Percentiles rank a stretch among this genome's conserved stretches.
Conservation (phyloP, 2,797 vertebrate genomes). For the Epinephelus malabaricus region DNA sequence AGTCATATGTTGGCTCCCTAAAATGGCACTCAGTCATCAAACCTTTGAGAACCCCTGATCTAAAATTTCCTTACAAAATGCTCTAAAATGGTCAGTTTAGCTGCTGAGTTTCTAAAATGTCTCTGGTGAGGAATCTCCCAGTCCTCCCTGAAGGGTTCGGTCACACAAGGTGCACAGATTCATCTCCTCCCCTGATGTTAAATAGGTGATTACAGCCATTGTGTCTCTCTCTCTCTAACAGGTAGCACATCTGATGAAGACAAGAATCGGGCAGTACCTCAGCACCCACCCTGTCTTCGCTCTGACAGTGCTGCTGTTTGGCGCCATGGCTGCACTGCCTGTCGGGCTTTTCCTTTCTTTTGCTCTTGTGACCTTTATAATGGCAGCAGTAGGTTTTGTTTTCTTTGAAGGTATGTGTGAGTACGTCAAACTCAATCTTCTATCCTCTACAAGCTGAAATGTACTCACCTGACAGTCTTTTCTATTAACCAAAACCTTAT, state of each 20-base stretch:
- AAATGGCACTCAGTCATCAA: no score
- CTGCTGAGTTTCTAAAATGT: no score
- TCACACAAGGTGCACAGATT: no score
- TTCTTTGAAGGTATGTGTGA: constrained; percentile 67
- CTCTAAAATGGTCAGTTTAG: no score
- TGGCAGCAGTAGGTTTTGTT: constrained; percentile 62
- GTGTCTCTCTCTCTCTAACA: constrained; percentile 34
- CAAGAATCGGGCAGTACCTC: constrained; percentile 62
- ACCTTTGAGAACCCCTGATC: no score
- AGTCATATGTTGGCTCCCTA: no score
- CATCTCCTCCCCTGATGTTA: no score
- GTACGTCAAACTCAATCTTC: neutral
- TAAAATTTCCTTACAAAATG: no score
- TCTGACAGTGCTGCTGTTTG: constrained; percentile 63
- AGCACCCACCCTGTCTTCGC: constrained; percentile 64
- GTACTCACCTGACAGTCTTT: neutral
- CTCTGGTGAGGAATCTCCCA: no score
- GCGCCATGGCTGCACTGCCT: constrained; percentile 59
- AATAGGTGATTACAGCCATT: neutral
- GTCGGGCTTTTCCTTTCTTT: constrained; percentile 75
- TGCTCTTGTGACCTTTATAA: constrained; percentile 57
- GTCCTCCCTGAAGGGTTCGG: no score
- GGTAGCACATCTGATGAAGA: constrained; percentile 63
- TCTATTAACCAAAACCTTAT: neutral
- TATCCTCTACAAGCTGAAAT: neutral